Evolutionary conservation across 1,140 invertebrate species (phyloP).

Genomic region (Drosophila ironensis): DNA sequence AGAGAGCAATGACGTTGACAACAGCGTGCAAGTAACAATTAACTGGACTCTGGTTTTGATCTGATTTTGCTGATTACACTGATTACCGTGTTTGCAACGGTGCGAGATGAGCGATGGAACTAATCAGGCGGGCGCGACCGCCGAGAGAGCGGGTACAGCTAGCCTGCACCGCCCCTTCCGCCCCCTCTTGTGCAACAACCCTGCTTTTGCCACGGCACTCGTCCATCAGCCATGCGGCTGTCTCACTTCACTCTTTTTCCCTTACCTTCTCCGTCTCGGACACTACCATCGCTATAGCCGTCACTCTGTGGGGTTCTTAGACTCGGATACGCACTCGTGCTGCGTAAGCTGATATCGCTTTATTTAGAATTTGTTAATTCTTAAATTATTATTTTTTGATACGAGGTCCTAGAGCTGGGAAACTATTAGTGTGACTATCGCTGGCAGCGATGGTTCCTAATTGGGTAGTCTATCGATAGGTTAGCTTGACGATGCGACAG

Average conservation of each 20-base stretch:
- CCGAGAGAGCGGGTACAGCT: no score
- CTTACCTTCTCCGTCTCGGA: conserved; percentile 72
- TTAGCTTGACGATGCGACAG: no score
- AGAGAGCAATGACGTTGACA: conserved; percentile 51
- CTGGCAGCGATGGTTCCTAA: no score
- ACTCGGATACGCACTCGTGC: conserved; percentile 47
- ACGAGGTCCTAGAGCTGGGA: no score
- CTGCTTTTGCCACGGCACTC: conserved; percentile 46
- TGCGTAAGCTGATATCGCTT: conserved; percentile 33
- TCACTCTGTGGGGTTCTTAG: conserved; percentile 15
- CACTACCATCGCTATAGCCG: conserved; percentile 60
- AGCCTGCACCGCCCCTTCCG: conserved; percentile 17
- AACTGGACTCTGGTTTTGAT: conserved; percentile 27
- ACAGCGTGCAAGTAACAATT: conserved; percentile 50
- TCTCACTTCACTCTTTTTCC: conserved; percentile 2
- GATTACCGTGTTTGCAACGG: no score
- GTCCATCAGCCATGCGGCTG: background rate
- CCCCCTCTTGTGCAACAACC: conserved; percentile 70
- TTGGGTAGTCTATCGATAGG: no score
- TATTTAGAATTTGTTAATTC: conserved; percentile 47
- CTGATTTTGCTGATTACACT: no score
- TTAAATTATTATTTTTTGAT: conserved; percentile 51
- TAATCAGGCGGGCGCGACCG: no score
- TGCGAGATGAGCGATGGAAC: conserved; percentile 52
- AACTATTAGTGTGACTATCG: no score